Conservation (phyloP, 2,113 vertebrate genomes). For the Malurus melanocephalus region DNA sequence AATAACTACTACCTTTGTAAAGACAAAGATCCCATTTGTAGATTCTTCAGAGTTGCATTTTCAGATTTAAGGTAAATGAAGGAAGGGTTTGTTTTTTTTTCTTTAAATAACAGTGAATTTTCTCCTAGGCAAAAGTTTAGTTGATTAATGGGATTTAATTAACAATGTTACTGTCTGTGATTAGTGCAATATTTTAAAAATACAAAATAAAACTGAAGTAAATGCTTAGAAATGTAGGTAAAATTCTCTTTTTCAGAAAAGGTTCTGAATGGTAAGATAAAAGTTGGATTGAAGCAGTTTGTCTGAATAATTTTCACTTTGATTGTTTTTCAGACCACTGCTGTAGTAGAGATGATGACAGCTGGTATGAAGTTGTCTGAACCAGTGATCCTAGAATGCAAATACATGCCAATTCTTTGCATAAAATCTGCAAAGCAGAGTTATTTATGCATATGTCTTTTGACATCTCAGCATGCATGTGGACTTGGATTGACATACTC, state of each 20-base stretch:
- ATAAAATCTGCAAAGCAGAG: constrained; percentile 29
- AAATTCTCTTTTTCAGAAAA: background rate
- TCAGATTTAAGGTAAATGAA: background rate
- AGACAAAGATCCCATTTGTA: background rate
- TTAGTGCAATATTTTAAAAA: background rate
- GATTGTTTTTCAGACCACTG: background rate
- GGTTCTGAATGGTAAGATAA: background rate
- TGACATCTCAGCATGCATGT: constrained; percentile 16
- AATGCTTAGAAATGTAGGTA: background rate
- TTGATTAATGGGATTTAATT: background rate
- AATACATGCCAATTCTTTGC: constrained; percentile 17
- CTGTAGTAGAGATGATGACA: constrained; percentile 21
- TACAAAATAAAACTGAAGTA: background rate
- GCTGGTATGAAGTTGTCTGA: constrained; percentile 31
- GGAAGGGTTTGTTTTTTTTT: background rate
- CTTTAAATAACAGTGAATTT: background rate
- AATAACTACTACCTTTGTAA: background rate
- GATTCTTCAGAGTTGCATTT: background rate
- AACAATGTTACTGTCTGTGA: background rate
- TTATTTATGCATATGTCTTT: constrained; percentile 16
- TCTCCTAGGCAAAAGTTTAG: background rate
- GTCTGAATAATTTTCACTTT: constrained; percentile 37
- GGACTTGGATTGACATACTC: background rate
- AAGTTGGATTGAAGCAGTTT: background rate
- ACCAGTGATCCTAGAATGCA: constrained; percentile 27